Evolutionary conservation across 2,113 vertebrate genomes (phyloP).

Genomic region (Psophia crepitans): DNA sequence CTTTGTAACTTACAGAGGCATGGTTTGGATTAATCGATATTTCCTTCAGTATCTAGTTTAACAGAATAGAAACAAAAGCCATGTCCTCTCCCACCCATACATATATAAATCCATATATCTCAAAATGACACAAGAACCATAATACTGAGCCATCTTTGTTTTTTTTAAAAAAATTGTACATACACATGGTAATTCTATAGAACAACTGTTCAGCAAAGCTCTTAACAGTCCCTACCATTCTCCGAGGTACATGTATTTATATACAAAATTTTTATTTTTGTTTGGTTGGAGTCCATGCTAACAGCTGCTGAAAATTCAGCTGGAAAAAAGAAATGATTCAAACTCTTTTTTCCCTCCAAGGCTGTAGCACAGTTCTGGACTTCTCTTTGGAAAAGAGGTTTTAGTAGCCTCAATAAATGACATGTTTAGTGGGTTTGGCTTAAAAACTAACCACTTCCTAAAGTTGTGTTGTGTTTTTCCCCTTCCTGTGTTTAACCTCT

Average conservation of each 20-base stretch:
- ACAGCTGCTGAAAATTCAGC: background rate
- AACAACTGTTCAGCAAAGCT: background rate
- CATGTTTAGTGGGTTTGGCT: slow-evolving; percentile 1
- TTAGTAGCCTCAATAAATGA: background rate
- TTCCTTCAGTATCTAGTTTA: background rate
- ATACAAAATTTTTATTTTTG: background rate
- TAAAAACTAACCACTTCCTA: background rate
- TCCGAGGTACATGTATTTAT: background rate
- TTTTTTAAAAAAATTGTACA: background rate
- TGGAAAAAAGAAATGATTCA: background rate
- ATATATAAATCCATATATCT: too few species aligned
- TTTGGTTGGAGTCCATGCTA: background rate
- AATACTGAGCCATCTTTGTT: background rate
- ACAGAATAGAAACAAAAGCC: background rate
- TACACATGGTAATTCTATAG: background rate
- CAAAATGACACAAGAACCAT: background rate
- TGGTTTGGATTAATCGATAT: background rate
- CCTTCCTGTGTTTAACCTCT: background rate
- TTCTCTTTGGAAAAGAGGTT: background rate
- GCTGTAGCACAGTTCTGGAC: background rate
- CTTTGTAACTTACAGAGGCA: background rate
- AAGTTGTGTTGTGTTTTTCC: background rate
- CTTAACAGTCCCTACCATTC: background rate
- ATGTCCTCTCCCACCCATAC: background rate
- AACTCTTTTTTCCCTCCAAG: background rate